A percentile compares a stretch with the other conserved stretches of the same genome.
phyloP scores from a whole-genome alignment of 2,888 invertebrate species.

The Allacma fusca region DNA sequence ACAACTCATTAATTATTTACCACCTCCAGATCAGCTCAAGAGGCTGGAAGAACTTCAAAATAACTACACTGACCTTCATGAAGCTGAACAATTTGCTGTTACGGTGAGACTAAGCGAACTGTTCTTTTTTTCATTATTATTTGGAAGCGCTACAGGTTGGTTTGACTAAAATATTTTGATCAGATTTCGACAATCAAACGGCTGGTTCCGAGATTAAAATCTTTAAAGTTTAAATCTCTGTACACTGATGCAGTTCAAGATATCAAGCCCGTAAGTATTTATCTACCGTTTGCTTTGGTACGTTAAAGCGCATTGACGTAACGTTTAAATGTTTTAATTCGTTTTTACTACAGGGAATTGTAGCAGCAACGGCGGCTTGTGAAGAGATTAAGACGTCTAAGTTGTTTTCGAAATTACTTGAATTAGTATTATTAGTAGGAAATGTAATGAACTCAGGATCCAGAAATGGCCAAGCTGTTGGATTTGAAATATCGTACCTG shows the following conservation, averaged over 20 bases:
- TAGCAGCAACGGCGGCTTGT: conserved; percentile 93
- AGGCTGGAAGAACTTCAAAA: conserved; percentile 82
- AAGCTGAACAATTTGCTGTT: conserved; percentile 94
- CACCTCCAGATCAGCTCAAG: conserved; percentile 87
- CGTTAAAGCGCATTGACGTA: too few relatives aligned
- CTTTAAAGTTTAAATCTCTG: conserved; percentile 87
- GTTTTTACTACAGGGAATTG: conserved; percentile 75
- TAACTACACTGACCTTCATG: conserved; percentile 80
- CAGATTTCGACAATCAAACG: conserved; percentile 88
- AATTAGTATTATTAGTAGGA: conserved; percentile 87
- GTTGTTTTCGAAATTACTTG: conserved; percentile 89
- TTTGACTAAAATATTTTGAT: too few relatives aligned
- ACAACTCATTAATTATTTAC: conserved; percentile 89
- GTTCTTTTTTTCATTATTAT: neutral
- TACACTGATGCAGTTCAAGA: conserved; percentile 87
- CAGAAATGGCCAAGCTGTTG: conserved; percentile 90
- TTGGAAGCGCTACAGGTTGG: too few relatives aligned
- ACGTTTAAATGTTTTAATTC: too few relatives aligned
- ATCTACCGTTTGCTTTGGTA: too few relatives aligned
- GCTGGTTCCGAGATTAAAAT: conserved; percentile 83
- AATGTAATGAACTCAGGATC: conserved; percentile 98
- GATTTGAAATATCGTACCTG: conserved; percentile 95
- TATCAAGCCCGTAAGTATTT: conserved; percentile 79
- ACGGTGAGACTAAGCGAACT: conserved; percentile 67
- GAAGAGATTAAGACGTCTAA: conserved; percentile 89